A percentile compares a stretch with the other conserved stretches of the same genome.
phyloP scores from a whole-genome alignment of 2,113 vertebrate species.

The Sapayoa aenigma region DNA sequence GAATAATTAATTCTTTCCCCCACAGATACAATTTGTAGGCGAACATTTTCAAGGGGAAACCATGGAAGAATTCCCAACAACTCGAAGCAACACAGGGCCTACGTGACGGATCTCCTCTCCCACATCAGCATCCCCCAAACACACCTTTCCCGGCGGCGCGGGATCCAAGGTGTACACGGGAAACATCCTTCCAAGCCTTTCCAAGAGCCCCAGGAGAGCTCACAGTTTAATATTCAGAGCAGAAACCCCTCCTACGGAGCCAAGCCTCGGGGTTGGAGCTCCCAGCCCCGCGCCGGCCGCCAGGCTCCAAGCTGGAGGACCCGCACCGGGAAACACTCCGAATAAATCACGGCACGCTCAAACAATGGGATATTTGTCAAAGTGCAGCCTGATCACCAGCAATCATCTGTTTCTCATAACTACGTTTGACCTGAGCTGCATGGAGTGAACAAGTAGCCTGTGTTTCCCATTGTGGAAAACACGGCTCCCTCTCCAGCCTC shows the following conservation, averaged over 20 bases:
- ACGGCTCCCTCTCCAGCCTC: background rate
- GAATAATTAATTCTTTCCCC: background rate
- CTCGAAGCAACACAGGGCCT: background rate
- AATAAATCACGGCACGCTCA: slow-evolving; percentile 58
- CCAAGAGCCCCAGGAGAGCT: background rate
- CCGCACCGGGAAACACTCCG: slow-evolving; percentile 38
- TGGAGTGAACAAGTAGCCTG: slow-evolving; percentile 72
- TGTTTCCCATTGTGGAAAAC: slow-evolving; percentile 73
- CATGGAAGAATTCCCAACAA: background rate
- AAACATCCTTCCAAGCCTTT: background rate
- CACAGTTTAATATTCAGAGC: rapidly evolving
- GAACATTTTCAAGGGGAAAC: background rate
- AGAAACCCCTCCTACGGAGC: background rate
- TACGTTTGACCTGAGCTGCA: slow-evolving; percentile 68
- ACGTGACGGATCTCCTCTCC: background rate
- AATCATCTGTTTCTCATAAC: slow-evolving; percentile 79
- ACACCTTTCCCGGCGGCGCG: background rate
- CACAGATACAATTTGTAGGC: background rate
- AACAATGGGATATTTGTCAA: slow-evolving; percentile 77
- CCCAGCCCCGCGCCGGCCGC: background rate
- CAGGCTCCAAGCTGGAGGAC: slow-evolving; percentile 4
- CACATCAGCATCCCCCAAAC: background rate
- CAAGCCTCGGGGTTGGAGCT: background rate
- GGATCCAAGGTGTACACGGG: rapidly evolving
- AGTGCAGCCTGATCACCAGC: slow-evolving; percentile 68